Evolutionary conservation across 2,113 vertebrate species (phyloP).

Genomic region (Ptychochromis oligacanthus): DNA sequence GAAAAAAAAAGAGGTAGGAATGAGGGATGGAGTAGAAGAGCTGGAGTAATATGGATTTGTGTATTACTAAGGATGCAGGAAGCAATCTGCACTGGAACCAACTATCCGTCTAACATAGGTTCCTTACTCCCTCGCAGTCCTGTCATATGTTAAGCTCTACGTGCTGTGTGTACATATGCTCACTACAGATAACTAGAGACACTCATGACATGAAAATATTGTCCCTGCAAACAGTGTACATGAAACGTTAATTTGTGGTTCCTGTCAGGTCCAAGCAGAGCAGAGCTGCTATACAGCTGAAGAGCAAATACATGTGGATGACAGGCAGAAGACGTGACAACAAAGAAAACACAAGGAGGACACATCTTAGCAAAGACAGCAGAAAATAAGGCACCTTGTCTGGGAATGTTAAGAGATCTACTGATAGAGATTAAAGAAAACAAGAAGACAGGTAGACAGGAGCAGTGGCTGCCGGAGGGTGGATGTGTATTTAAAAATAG

Average conservation of each 20-base stretch:
- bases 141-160: neutral
- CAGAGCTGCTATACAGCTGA: neutral
- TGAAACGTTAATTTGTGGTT: neutral
- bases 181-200: constrained; percentile 13
- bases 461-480: constrained; percentile 10
- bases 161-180: constrained; percentile 1
- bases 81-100: neutral
- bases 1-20: constrained; percentile 6
- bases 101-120: neutral
- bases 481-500: constrained; percentile 67
- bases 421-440: constrained; percentile 55
- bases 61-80: neutral
- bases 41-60: constrained; percentile 9
- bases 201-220: constrained; percentile 21
- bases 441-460: constrained; percentile 59
- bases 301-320: constrained; percentile 4
- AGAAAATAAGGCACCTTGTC: constrained; percentile 11
- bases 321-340: constrained; percentile 19
- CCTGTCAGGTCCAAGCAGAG: neutral
- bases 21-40: constrained; percentile 13
- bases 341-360: constrained; percentile 13
- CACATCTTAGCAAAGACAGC: constrained; percentile 13
- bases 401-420: constrained; percentile 16
- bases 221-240: constrained; percentile 14
- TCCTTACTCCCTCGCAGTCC: neutral